Percentiles rank a stretch among this genome's conserved stretches.
Evolutionary conservation across 2,113 vertebrate species (phyloP).

Genomic region (Corythoichthys haematopterus): DNA sequence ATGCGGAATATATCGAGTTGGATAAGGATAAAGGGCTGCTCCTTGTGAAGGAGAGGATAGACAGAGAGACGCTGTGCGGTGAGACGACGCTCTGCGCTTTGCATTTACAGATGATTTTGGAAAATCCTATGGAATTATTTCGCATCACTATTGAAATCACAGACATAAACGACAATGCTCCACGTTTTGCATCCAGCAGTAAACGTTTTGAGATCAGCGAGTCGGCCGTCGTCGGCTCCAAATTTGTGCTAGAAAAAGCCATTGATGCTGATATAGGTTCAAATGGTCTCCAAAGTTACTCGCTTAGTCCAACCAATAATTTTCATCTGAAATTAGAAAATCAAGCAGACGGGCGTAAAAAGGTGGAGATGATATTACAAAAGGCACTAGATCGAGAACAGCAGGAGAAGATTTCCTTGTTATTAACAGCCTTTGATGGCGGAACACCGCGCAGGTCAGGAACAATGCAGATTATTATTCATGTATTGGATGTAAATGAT

Average conservation of each 20-base stretch:
- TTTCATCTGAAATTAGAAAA: slow-evolving; percentile 43
- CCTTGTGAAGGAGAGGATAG: slow-evolving; percentile 59
- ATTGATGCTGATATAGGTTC: slow-evolving; percentile 39
- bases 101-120: slow-evolving; percentile 58
- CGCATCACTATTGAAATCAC: slow-evolving; percentile 47
- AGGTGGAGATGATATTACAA: slow-evolving; percentile 55
- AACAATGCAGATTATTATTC: slow-evolving; percentile 52
- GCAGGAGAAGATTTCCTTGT: slow-evolving; percentile 29
- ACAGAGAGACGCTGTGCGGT: slow-evolving; percentile 60
- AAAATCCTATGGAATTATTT: slow-evolving; percentile 62
- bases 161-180: slow-evolving; percentile 61
- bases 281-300: slow-evolving; percentile 30
- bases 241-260: slow-evolving; percentile 45
- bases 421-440: slow-evolving; percentile 52
- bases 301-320: slow-evolving; percentile 36
- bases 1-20: slow-evolving; percentile 60
- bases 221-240: slow-evolving; percentile 10
- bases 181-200: slow-evolving; percentile 30
- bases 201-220: slow-evolving; percentile 53
- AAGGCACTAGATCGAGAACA: slow-evolving; percentile 62
- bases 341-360: slow-evolving; percentile 13
- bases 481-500: slow-evolving; percentile 48
- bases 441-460: slow-evolving; percentile 54
- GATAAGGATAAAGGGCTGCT: slow-evolving; percentile 60
- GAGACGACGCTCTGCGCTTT: slow-evolving; percentile 52